Base-by-base conservation (phyloP, 2,888 invertebrate genomes). In the Drosophila meridiana region DNA sequence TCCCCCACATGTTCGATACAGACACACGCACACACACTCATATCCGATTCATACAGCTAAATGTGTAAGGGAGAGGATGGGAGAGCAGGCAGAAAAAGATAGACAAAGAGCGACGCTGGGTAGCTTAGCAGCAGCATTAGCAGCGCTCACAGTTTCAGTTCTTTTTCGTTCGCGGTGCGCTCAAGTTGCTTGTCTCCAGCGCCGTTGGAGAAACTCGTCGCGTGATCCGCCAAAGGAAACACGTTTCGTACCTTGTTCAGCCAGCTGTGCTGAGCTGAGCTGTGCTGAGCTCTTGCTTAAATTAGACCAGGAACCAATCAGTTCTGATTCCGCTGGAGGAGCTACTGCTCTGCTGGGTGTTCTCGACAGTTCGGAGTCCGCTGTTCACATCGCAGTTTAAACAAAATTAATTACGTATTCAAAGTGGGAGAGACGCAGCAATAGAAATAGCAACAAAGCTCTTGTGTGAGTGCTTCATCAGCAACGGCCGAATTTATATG, bases 91-190 rank as follows among this genome's bases (percentile, higher is more conserved):
- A 48, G 47, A n/a, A 43, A 52, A 63, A 40, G 36, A 30, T 40
- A 52, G 59, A 42, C 40, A 56, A 13, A 26, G 47, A 48, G 55
- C 63, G 58, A 36, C 47, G 50, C 42, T 60, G 69, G 58, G 70
- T 57, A 65, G 81, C 80, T 69, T 70, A 73, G 53, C 76, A 68
- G 73, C 74, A 67, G 66, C 81, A 77, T 78, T 73, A 9, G 43
- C 26, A 42, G 56, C 47, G 70, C 65, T 81, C 70, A 30, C 70
- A 82, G 63, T 76, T 82, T 85, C 80, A 84, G 89, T 85, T 85
- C 72, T 78, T 79, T 69, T 87, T 85, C 67, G 72, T 80, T 64
- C 75, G 89, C 69, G 82, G 60, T 82, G 60, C 68, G 73, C 53
- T 67, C 63, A 73, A 64, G 84, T 87, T 60, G 69, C 42, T 34